These are phyloP conservation scores for Erinaceus europaeus DNA, from an alignment of 2,113 vertebrate genomes.

Conservation along the genomic window DNA sequence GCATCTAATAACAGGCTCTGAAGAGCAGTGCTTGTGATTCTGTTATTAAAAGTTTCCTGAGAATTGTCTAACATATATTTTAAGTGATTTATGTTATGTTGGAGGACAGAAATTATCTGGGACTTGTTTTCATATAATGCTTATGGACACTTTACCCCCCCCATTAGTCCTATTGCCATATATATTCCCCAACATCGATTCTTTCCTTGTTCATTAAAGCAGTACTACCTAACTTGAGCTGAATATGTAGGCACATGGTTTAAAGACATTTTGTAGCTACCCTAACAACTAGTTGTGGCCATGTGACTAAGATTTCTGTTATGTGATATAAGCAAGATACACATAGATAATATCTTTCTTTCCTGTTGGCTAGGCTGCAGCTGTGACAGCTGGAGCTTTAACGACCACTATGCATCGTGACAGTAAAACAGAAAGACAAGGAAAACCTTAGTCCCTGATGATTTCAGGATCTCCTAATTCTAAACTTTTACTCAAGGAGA, in stretches of 20 bases:
- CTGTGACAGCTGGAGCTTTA: background rate
- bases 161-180: background rate
- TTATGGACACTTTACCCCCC: background rate
- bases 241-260: background rate
- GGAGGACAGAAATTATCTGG: background rate
- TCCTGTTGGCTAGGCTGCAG: background rate
- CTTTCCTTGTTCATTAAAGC: background rate
- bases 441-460: background rate
- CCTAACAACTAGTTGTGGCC: background rate
- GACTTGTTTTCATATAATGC: background rate
- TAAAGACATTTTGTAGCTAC: conserved; percentile 32
- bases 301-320: background rate
- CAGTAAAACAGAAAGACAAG: background rate
- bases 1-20: background rate
- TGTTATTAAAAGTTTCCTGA: conserved; percentile 22
- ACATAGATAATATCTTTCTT: background rate
- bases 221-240: background rate
- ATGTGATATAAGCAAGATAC: background rate
- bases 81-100: conserved; percentile 7
- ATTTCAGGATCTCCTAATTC: background rate
- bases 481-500: conserved; percentile 7
- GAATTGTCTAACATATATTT: conserved; percentile 25
- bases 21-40: background rate
- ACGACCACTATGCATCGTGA: background rate
- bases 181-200: background rate